Evolutionary conservation across 2,888 invertebrate species (phyloP).

Genomic region (Sminthurinus aureus): DNA sequence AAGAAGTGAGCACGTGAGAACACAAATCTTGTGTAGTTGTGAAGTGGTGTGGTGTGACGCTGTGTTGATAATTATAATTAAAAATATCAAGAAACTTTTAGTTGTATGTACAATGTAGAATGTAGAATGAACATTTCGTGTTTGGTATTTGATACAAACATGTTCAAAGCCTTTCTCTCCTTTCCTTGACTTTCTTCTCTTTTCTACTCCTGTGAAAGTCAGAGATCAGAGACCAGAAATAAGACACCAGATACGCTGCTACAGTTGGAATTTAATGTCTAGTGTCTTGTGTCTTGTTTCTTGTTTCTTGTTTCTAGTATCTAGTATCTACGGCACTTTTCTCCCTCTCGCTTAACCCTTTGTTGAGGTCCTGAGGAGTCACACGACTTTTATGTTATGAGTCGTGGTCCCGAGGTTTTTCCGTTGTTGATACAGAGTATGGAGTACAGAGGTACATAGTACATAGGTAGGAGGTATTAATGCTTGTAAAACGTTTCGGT

Average conservation of each 20-base stretch:
- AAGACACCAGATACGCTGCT: too few relatives aligned
- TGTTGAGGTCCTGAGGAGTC: conserved; percentile 2
- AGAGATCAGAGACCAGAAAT: too few relatives aligned
- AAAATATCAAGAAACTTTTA: conserved; percentile 22
- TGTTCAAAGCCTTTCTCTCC: background rate
- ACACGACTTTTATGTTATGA: background rate
- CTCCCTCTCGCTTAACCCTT: too few relatives aligned
- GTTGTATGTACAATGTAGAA: too few relatives aligned
- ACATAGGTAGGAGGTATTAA: background rate
- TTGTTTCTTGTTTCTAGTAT: too few relatives aligned
- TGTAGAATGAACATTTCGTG: background rate
- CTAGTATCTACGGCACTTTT: too few relatives aligned
- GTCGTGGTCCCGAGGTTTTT: background rate
- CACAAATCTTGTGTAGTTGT: conserved; percentile 22
- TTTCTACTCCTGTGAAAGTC: too few relatives aligned
- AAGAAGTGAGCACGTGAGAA: background rate
- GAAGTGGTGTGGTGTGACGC: background rate
- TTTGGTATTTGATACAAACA: background rate
- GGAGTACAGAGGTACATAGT: too few relatives aligned
- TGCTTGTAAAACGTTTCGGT: background rate
- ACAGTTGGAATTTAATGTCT: too few relatives aligned
- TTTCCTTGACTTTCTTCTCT: background rate
- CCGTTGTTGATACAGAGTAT: background rate
- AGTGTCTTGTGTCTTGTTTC: too few relatives aligned
- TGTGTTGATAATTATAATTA: conserved; percentile 42